Conservation (phyloP, 2,888 invertebrate species). For the Sesia bembeciformis region DNA sequence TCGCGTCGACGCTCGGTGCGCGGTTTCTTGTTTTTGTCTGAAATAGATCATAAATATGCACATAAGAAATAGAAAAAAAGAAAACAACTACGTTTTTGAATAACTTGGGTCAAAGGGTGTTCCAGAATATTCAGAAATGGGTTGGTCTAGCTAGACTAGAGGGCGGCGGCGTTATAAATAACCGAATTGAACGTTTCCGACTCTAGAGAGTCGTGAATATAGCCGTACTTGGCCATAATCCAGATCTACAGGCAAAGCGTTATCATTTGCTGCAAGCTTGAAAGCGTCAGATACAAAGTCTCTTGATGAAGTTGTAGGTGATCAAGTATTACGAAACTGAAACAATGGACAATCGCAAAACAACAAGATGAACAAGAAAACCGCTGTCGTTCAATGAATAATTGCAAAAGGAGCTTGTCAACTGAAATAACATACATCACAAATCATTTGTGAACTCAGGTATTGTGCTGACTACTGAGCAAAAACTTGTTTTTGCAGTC, state of each 20-base stretch:
- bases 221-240: conserved; percentile 28
- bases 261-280: conserved; percentile 7
- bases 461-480: conserved; percentile 18
- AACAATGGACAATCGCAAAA: conserved; percentile 12
- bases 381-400: conserved; percentile 2
- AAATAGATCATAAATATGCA: too few relatives aligned
- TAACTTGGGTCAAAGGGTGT: too few relatives aligned
- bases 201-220: conserved; percentile 22
- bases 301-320: too few relatives aligned
- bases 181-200: conserved; percentile 20
- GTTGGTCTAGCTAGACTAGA: conserved; percentile 50
- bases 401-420: conserved; percentile 18
- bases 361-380: conserved; percentile 14
- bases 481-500: conserved; percentile 23
- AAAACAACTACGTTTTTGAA: too few relatives aligned
- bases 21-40: too few relatives aligned
- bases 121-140: conserved; percentile 12
- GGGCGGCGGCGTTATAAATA: conserved; percentile 50
- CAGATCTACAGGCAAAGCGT: conserved; percentile 13
- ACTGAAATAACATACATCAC: conserved; percentile 15
- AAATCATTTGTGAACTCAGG: conserved; percentile 22
- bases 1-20: too few relatives aligned
- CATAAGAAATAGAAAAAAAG: too few relatives aligned
- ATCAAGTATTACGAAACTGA: too few relatives aligned
- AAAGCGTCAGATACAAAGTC: background rate